These are phyloP conservation scores for Poecilia picta DNA, from an alignment of 2,797 vertebrate species.

Conservation along the genomic window DNA sequence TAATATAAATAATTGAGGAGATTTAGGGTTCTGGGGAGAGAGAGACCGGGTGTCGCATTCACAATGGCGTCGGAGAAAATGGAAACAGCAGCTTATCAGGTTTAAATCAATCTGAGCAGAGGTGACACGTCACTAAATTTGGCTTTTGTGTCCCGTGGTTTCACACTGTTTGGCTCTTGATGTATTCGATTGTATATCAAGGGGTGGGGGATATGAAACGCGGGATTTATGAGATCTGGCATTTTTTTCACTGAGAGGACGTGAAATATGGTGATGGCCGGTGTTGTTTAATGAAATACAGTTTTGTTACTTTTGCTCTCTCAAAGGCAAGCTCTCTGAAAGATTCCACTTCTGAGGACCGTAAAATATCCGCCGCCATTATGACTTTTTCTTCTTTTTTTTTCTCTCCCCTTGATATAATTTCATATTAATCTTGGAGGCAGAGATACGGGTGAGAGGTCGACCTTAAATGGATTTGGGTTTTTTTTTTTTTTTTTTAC, in stretches of 20 bases:
- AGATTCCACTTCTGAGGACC: slow-evolving; percentile 26
- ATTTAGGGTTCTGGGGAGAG: slow-evolving; percentile 72
- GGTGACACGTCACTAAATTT: slow-evolving; percentile 68
- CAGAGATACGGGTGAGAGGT: slow-evolving; percentile 68
- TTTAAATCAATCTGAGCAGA: slow-evolving; percentile 63
- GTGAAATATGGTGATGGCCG: slow-evolving; percentile 59
- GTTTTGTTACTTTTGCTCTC: slow-evolving; percentile 44
- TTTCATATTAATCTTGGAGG: slow-evolving; percentile 62
- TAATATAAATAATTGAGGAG: slow-evolving; percentile 84
- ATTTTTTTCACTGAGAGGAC: slow-evolving; percentile 55
- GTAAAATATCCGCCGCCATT: slow-evolving; percentile 47
- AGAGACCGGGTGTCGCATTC: slow-evolving; percentile 52
- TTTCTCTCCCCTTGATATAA: slow-evolving; percentile 41
- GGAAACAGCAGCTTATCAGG: slow-evolving; percentile 67
- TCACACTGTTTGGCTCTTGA: slow-evolving; percentile 67
- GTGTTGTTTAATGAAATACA: slow-evolving; percentile 41
- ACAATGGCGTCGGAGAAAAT: slow-evolving; percentile 59
- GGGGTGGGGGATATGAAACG: slow-evolving; percentile 58
- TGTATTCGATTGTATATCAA: slow-evolving; percentile 68
- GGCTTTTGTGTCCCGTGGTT: slow-evolving; percentile 64
- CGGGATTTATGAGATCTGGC: slow-evolving; percentile 64
- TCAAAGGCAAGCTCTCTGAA: slow-evolving; percentile 31
- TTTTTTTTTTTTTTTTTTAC: slow-evolving; percentile 70
- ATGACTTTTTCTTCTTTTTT: slow-evolving; percentile 30
- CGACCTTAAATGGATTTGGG: slow-evolving; percentile 74